Evolutionary conservation across 2,888 invertebrate genomes (phyloP).

Genomic region (Aporophyla nigra): DNA sequence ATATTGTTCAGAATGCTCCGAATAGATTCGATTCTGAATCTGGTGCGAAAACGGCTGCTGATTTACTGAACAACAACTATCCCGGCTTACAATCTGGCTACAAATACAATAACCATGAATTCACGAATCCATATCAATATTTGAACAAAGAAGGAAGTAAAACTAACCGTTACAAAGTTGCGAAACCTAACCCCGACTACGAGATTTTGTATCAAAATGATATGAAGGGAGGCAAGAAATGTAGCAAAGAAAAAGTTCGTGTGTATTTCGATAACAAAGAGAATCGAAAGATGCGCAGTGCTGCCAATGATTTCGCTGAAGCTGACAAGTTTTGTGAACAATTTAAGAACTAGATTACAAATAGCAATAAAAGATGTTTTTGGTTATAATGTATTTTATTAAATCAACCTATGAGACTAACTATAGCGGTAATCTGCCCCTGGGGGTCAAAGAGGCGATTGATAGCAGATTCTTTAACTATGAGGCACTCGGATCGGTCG

Average conservation of each 20-base stretch:
- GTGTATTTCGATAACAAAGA: slow-evolving; percentile 77
- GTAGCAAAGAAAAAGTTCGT: slow-evolving; percentile 79
- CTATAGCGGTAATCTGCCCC: slow-evolving; percentile 64
- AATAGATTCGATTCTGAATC: slow-evolving; percentile 50
- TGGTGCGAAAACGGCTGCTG: slow-evolving; percentile 38
- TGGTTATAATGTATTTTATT: slow-evolving; percentile 55
- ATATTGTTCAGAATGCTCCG: background rate
- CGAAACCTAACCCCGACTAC: slow-evolving; percentile 74
- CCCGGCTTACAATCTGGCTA: background rate
- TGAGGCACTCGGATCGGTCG: slow-evolving; percentile 68
- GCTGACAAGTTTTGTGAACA: slow-evolving; percentile 72
- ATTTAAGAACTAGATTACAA: slow-evolving; percentile 41
- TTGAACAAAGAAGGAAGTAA: slow-evolving; percentile 54
- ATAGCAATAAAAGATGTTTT: slow-evolving; percentile 54
- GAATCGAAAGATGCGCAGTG: slow-evolving; percentile 75
- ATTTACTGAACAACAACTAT: slow-evolving; percentile 50
- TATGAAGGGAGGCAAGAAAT: slow-evolving; percentile 74
- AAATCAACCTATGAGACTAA: slow-evolving; percentile 64
- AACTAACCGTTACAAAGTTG: slow-evolving; percentile 54
- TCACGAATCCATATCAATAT: slow-evolving; percentile 46
- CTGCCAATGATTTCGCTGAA: slow-evolving; percentile 60
- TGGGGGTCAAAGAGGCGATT: slow-evolving; percentile 64
- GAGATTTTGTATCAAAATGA: slow-evolving; percentile 82
- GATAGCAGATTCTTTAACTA: slow-evolving; percentile 64
- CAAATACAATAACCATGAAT: slow-evolving; percentile 46